phyloP scores from a whole-genome alignment of 1,140 invertebrate genomes.

The Stratiolaelaps scimitus region DNA sequence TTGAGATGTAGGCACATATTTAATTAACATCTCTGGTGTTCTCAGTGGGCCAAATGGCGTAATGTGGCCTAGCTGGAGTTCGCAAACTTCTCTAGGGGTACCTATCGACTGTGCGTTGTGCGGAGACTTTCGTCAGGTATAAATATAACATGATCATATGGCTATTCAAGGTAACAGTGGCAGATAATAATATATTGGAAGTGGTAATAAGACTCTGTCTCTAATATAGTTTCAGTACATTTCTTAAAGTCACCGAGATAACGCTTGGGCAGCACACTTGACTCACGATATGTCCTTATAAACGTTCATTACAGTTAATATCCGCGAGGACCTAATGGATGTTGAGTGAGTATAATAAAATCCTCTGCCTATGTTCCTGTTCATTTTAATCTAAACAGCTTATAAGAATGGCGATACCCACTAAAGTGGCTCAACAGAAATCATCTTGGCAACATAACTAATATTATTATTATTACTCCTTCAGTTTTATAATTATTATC shows the following conservation, averaged over 20 bases:
- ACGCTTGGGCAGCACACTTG: background rate
- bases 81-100: too few relatives aligned
- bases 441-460: too few relatives aligned
- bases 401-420: too few relatives aligned
- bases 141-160: background rate
- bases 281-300: background rate
- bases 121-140: background rate
- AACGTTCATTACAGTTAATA: background rate
- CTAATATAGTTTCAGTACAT: background rate
- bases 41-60: too few relatives aligned
- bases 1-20: too few relatives aligned
- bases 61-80: too few relatives aligned
- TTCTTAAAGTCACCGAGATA: background rate
- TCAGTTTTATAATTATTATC: too few relatives aligned
- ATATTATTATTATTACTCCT: too few relatives aligned
- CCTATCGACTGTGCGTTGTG: too few relatives aligned
- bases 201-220: background rate
- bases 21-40: too few relatives aligned
- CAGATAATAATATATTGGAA: background rate
- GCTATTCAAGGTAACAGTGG: background rate
- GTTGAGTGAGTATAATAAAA: constrained; percentile 9
- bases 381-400: too few relatives aligned
- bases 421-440: too few relatives aligned
- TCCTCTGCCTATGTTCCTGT: background rate
- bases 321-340: constrained; percentile 12